Evolutionary conservation across 2,797 vertebrate species (phyloP).

Genomic region (Xenops minutus): DNA sequence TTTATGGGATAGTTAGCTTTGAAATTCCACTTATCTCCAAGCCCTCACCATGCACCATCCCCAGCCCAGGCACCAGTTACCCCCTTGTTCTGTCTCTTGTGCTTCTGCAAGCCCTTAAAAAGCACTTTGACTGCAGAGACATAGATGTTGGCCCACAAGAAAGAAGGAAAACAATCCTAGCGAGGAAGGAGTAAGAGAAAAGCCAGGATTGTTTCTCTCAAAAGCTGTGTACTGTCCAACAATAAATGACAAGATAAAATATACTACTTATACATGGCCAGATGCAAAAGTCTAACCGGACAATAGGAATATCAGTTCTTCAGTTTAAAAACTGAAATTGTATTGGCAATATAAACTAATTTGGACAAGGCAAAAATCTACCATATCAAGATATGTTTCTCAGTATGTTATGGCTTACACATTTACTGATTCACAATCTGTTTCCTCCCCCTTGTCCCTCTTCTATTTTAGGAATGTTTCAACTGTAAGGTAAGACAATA

Average conservation of each 20-base stretch:
- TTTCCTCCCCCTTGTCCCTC: background rate
- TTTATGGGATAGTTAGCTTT: background rate
- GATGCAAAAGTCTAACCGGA: background rate
- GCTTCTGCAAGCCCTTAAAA: background rate
- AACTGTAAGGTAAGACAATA: constrained; percentile 75
- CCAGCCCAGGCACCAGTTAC: background rate
- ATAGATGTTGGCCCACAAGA: background rate
- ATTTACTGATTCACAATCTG: background rate
- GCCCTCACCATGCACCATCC: background rate
- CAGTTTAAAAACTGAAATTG: background rate
- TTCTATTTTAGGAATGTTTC: constrained; percentile 75
- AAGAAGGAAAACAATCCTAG: background rate
- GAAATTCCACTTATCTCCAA: background rate
- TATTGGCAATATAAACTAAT: background rate
- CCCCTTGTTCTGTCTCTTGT: background rate
- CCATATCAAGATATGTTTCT: background rate
- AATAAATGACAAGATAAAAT: background rate
- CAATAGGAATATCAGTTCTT: background rate
- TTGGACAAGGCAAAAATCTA: background rate
- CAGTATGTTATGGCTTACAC: background rate
- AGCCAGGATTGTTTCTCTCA: background rate
- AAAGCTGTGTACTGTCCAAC: accelerated
- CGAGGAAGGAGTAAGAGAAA: background rate
- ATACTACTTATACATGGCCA: background rate
- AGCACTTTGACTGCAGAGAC: background rate